Evolutionary conservation across 2,888 invertebrate genomes (phyloP), one percentile per base, ranked within the genome.

Genomic region (Brenthis hecate): DNA sequence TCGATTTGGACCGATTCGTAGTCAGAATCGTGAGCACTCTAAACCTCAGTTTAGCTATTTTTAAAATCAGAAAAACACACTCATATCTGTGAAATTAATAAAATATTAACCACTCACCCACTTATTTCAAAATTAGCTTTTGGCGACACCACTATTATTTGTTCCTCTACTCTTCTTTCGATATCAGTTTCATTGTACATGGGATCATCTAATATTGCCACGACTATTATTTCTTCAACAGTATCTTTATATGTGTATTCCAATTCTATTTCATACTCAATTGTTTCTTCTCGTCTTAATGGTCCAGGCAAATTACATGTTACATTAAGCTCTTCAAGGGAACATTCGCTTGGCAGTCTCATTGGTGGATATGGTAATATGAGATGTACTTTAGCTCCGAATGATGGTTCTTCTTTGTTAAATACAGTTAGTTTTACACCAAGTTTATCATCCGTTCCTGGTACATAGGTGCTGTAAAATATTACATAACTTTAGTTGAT

Each of bases 381-480:
- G 1, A 92, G 74, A 8, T 83, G 78, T 0, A 91, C 83, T 71
- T 80, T 85, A 0, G 88, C 87, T 11, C 86, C 89, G 53, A 87
- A 91, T 0, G 90, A 90, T n/a, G 92, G 91, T 73, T 92, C 92
- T 65, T 85, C 87, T 64, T 75, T 79, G 64, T 92, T 91, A 0
- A 80, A 16, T 0, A 91, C 80, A 2, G 75, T 85, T 0, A 93
- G 77, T 66, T 76, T 84, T 11, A 83, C 82, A 3, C 91, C 91
- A 0, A 92, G 76, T 57, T 76, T 81, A n/a, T 81, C 73, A 13
- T 81, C 78, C 8, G 80, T 75, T 32, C 92, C 92, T 62, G 92
- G 92, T 68, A 87, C 74, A 56, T 84, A 89, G 5, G 83, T 81
- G 32, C 92, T 92, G 78, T 23, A 80, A 73, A 53, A 57, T 28